Base-by-base conservation (phyloP, 2,888 invertebrate genomes). In the Drosophila diplacantha region DNA sequence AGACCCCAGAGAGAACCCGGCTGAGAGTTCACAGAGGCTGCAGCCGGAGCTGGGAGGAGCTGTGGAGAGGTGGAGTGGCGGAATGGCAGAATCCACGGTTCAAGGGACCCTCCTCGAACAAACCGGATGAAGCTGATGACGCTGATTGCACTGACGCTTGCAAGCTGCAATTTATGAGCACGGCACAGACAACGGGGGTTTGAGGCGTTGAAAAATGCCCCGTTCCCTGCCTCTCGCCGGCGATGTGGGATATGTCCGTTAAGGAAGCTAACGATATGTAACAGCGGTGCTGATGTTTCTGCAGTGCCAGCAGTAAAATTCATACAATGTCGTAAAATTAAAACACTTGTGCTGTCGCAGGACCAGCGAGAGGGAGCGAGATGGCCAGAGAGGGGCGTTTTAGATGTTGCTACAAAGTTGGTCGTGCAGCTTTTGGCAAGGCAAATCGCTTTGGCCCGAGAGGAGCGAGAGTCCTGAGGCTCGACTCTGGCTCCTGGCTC, bases 261-360 rank as follows among this genome's bases (percentile, higher is more conserved):
- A 79, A 79, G 79, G 81, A 81, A 81, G 79, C 79, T 80, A 80
- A 80, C 79, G 81, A 81, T 79, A 80, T 78, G 78, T 75, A 80
- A 72, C 75, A 74, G 72, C 77, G 72, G 74, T 73, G 73, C 74
- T 79, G 74, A 79, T 74, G 73, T 78, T 78, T 82, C 77, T 80
- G 83, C 83, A 76, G 84, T 78, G 83, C 81, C 82, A 79, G 85
- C 84, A 80, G 82, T 84, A 85, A 84, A 84, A 83, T 84, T 85
- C 85, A 84, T 83, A 84, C 85, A 84, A 85, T 84, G 85, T 84
- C 85, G 85, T 84, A 81, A 84, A 84, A 84, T 84, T 84, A 84
- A 84, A 84, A 84, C 85, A 84, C 84, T 84, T 83, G 77, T 85
- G 81, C 74, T 83, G 77, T 73, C 73, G 70, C 72, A 6, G 35